Conservation (phyloP, 2,113 vertebrate species). For the Psilopogon haemacephalus region DNA sequence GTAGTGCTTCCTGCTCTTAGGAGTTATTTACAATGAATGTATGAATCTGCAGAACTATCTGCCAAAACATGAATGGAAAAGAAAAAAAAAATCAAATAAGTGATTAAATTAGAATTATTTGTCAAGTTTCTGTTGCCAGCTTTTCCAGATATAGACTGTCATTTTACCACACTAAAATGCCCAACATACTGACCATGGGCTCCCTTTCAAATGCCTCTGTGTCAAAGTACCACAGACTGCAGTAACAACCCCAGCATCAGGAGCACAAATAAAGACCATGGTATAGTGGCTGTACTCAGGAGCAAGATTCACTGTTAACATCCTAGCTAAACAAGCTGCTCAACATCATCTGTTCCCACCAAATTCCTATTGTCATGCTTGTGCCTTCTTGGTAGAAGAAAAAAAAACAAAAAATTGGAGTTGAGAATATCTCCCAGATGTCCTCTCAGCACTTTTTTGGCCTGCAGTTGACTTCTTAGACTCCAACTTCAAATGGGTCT, state of each 20-base stretch:
- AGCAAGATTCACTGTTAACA: background rate
- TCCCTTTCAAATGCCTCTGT: background rate
- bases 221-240: background rate
- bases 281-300: background rate
- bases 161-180: background rate
- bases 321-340: background rate
- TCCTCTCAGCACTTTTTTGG: background rate
- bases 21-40: conserved; percentile 53
- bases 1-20: conserved; percentile 34
- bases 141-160: background rate
- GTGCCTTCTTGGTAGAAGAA: background rate
- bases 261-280: background rate
- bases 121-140: background rate
- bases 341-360: background rate
- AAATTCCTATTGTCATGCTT: background rate
- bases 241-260: background rate
- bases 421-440: background rate
- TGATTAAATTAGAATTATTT: conserved; percentile 43
- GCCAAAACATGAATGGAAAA: background rate
- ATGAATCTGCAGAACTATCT: conserved; percentile 45
- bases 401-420: too few relatives aligned
- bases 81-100: background rate
- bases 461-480: background rate
- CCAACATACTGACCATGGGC: background rate
- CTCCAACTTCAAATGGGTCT: background rate